Evolutionary conservation across 2,888 invertebrate genomes (phyloP), one percentile per base, ranked within the genome.

Genomic region (Leuctra nigra): DNA sequence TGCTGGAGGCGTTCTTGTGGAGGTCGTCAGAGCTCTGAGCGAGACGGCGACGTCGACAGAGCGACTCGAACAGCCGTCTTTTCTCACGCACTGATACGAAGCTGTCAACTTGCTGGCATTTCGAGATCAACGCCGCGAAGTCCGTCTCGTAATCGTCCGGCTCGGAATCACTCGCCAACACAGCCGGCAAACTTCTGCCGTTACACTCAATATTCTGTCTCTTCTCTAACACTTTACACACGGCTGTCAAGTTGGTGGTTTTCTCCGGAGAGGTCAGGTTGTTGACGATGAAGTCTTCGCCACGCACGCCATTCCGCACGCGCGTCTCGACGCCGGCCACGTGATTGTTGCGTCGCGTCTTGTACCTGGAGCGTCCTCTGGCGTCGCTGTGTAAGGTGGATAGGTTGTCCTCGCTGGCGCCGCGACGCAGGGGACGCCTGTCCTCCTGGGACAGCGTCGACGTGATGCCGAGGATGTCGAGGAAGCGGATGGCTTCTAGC

Each of bases 401-500:
- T 9, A 50, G 50, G 35, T 50, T 50, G 50, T 50, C 50, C 50
- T 50, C 44, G 29, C 54, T 46, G 53, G 23, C 25, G 23, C 36
- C 55, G 29, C 33, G 50, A 50, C 50, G 50, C 33, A 55, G 20
- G 13, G 33, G 55, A 4, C 48, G 48, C 54, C 82, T 79, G 61
- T 81, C 78, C 72, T 73, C 74, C 70, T 75, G 75, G 66, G 76
- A 73, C 73, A 73, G 75, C 71, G 72, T 77, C 59, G 63, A 64
- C 6, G 65, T 65, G 62, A 86, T 86, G 69, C 85, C 86, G 66
- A 86, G 71, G 68, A 86, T 86, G 67, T 85, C 82, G 58, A 86
- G 78, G 57, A 72, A 74, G 1, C 73, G 69, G 44, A 73, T 70
- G 61, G 83, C 81, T 50, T 84, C 83, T 61, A 86, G 72, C 18